Evolutionary conservation across 1,140 invertebrate species (phyloP).

Genomic region (Camponotus floridanus): DNA sequence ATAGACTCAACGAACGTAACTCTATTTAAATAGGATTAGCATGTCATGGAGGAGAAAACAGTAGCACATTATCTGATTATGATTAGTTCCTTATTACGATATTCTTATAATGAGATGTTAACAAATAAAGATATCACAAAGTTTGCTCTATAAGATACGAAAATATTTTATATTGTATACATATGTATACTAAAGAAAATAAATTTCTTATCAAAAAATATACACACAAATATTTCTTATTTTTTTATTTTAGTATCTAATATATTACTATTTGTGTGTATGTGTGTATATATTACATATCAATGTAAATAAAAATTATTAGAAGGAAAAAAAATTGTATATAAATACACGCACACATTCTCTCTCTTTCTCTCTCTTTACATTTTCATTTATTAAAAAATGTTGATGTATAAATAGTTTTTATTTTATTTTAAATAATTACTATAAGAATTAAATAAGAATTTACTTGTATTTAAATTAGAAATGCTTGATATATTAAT

Average conservation of each 20-base stretch:
- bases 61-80: constrained; percentile 35
- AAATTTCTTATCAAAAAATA: background rate
- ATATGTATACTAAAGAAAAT: background rate
- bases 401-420: background rate
- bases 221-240: background rate
- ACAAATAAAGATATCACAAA: constrained; percentile 22
- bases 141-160: background rate
- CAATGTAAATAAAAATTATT: background rate
- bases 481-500: background rate
- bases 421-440: background rate
- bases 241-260: background rate
- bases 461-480: background rate
- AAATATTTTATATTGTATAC: background rate
- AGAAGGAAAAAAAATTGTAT: background rate
- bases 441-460: background rate
- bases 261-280: background rate
- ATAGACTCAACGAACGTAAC: constrained; percentile 61
- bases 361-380: no score
- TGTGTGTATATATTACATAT: background rate
- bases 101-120: constrained; percentile 27
- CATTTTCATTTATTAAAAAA: background rate
- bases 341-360: no score
- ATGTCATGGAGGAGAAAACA: constrained; percentile 21
- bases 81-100: constrained; percentile 35
- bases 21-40: constrained; percentile 68